A percentile compares a stretch with the other conserved stretches of the same genome.
phyloP scores from a whole-genome alignment of 2,113 vertebrate species.

The Motacilla alba region DNA sequence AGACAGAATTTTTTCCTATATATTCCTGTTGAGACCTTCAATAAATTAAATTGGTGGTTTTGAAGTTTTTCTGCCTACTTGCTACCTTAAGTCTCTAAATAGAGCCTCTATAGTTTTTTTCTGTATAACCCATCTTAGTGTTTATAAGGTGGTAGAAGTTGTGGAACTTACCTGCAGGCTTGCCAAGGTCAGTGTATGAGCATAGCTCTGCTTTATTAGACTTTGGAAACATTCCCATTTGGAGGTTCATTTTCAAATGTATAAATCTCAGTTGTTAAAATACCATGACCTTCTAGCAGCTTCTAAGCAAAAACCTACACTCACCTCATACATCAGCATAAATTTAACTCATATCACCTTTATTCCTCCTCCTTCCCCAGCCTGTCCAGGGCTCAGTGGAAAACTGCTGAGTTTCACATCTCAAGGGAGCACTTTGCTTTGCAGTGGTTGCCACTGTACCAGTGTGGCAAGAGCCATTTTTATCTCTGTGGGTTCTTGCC shows the following conservation, averaged over 20 bases:
- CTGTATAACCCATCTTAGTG: slow-evolving; percentile 78
- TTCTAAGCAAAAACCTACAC: slow-evolving; percentile 58
- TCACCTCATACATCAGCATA: slow-evolving; percentile 70
- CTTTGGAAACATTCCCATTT: slow-evolving; percentile 75
- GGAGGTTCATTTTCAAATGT: slow-evolving; percentile 75
- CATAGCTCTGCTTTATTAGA: slow-evolving; percentile 79
- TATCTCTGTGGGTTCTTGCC: background rate
- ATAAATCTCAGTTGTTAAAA: slow-evolving; percentile 72
- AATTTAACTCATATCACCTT: slow-evolving; percentile 60
- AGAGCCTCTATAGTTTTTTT: slow-evolving; percentile 75
- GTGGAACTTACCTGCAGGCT: slow-evolving; percentile 74
- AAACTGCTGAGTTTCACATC: slow-evolving; percentile 35
- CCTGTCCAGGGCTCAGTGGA: slow-evolving; percentile 23
- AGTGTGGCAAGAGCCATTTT: background rate
- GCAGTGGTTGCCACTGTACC: slow-evolving; percentile 16
- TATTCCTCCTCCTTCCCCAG: slow-evolving; percentile 31
- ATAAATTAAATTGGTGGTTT: slow-evolving; percentile 81
- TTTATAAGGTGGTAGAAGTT: slow-evolving; percentile 82
- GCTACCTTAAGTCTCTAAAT: slow-evolving; percentile 75
- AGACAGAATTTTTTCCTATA: slow-evolving; percentile 70
- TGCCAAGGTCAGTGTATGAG: slow-evolving; percentile 76
- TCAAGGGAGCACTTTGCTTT: slow-evolving; percentile 10
- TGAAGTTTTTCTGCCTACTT: slow-evolving; percentile 79
- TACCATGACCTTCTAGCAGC: slow-evolving; percentile 69
- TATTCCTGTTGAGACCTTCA: slow-evolving; percentile 70